phyloP scores from a whole-genome alignment of 2,113 vertebrate genomes.

The Charadrius vociferus region DNA sequence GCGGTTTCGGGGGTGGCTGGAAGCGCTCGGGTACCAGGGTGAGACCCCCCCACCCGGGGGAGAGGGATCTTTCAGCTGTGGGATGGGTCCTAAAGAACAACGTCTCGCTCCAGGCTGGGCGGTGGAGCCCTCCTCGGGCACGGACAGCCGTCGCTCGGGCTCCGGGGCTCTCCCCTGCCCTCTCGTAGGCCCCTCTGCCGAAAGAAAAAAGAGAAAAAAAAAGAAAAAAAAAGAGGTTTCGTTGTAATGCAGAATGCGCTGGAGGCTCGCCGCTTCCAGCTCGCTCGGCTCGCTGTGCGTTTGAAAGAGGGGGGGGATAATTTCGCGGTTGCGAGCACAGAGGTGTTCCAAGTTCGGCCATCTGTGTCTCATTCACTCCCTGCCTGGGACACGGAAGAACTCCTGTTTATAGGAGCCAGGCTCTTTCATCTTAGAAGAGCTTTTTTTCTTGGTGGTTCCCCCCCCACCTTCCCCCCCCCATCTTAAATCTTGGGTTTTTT shows the following conservation, averaged over 20 bases:
- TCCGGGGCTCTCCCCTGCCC: not conserved
- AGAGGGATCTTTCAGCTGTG: not conserved
- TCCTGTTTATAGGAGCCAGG: conserved; percentile 18
- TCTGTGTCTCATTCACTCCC: conserved; percentile 37
- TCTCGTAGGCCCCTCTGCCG: not conserved
- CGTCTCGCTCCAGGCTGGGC: not conserved
- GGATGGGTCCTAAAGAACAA: not conserved
- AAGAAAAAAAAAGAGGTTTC: not conserved
- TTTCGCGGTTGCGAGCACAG: not conserved
- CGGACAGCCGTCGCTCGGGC: rapidly evolving
- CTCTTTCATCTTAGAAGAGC: not conserved
- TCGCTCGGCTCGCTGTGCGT: not conserved
- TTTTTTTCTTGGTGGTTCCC: too few relatives aligned
- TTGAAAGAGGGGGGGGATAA: not conserved
- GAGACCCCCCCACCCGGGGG: not conserved
- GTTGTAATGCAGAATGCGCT: not conserved
- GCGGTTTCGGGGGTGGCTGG: rapidly evolving
- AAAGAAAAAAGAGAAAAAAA: not conserved
- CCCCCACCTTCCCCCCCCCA: too few relatives aligned
- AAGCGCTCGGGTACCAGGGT: not conserved
- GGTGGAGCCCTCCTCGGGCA: not conserved
- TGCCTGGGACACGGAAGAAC: conserved; percentile 33
- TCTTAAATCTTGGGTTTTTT: not conserved
- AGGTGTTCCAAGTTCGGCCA: conserved; percentile 33
- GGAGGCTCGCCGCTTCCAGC: not conserved